phyloP scores from a whole-genome alignment of 2,113 vertebrate genomes.

The Etia nguti region DNA sequence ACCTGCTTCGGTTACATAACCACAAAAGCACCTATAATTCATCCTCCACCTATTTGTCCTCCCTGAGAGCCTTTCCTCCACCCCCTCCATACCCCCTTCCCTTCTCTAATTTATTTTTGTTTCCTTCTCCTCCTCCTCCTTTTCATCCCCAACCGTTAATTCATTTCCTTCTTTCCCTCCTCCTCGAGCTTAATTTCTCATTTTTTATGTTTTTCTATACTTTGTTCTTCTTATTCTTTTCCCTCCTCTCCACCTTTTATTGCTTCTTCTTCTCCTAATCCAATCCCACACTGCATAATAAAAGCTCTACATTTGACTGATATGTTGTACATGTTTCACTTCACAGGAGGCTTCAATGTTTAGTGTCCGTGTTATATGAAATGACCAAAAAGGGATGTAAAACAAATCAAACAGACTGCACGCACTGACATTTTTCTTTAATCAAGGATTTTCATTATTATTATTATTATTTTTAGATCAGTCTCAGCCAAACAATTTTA shows the following conservation, averaged over 20 bases:
- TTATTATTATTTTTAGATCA: not conserved
- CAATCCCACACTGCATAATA: not conserved
- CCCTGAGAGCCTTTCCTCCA: not conserved
- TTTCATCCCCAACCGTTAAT: not conserved
- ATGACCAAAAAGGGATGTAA: not conserved
- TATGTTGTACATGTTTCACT: not conserved
- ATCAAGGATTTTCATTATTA: not conserved
- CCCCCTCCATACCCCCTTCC: not conserved
- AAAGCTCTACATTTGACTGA: not conserved
- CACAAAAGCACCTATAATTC: not conserved
- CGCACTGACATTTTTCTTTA: not conserved
- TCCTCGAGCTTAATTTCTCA: not conserved
- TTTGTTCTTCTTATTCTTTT: not conserved
- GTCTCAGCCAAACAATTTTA: not conserved
- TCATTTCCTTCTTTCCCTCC: not conserved
- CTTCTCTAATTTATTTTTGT: conserved; percentile 1
- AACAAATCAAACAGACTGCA: not conserved
- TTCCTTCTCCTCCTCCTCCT: not conserved
- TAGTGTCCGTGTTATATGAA: not conserved
- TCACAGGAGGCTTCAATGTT: not conserved
- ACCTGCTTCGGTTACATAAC: not conserved
- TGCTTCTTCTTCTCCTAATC: not conserved
- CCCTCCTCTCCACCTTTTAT: not conserved
- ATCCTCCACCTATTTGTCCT: not conserved
- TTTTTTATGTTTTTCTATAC: not conserved